phyloP scores from a whole-genome alignment of 2,888 invertebrate species.

The Drosophila hawaiiensis region DNA sequence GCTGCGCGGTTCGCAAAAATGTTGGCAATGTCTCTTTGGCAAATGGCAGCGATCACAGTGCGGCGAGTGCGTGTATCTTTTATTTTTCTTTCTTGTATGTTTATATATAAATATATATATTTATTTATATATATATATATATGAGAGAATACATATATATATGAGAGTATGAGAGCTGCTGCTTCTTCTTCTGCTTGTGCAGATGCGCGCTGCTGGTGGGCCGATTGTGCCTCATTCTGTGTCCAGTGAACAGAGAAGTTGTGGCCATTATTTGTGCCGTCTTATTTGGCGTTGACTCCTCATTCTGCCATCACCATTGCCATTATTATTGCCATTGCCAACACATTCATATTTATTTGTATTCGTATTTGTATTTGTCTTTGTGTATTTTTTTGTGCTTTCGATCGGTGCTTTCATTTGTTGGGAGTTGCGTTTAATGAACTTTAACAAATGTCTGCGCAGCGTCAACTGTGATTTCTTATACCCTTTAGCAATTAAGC shows the following conservation, averaged over 20 bases:
- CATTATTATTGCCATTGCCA: conserved; percentile 17
- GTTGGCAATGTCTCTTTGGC: conserved; percentile 63
- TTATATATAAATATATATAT: background rate
- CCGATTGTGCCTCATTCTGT: conserved; percentile 29
- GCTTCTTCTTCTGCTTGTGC: conserved; percentile 11
- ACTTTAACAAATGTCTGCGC: conserved; percentile 66
- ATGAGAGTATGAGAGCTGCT: conserved; percentile 12
- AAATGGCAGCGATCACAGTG: conserved; percentile 18
- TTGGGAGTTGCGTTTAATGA: conserved; percentile 69
- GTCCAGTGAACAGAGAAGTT: conserved; percentile 49
- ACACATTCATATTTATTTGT: conserved; percentile 41
- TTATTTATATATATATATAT: conserved; percentile 3
- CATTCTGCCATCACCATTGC: conserved; percentile 30
- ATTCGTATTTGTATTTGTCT: conserved; percentile 9
- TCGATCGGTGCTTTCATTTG: conserved; percentile 24
- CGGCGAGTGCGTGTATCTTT: conserved; percentile 24
- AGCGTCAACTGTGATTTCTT: conserved; percentile 63
- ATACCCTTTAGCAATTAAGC: conserved; percentile 22
- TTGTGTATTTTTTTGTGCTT: conserved; percentile 26
- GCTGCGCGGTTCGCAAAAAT: conserved; percentile 63
- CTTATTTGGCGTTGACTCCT: conserved; percentile 51
- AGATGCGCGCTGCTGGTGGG: conserved; percentile 58
- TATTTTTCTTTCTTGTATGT: conserved; percentile 1
- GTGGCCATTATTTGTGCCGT: conserved; percentile 64
- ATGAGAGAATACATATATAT: too few relatives aligned